These are phyloP conservation scores for Melanotaenia maccullochi DNA, from an alignment of 2,797 vertebrate species.

Conservation along the genomic window DNA sequence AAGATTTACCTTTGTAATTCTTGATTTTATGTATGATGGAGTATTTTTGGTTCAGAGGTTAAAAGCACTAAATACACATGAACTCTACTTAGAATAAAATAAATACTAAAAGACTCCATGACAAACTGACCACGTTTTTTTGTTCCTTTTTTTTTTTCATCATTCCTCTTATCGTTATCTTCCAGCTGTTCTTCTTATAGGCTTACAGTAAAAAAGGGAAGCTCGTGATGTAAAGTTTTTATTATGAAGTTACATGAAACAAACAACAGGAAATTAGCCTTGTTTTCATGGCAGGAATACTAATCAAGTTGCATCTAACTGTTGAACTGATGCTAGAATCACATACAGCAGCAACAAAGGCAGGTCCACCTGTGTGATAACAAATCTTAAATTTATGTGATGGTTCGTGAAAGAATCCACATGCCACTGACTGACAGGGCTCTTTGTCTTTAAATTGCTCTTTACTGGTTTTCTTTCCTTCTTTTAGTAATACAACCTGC, in stretches of 20 bases:
- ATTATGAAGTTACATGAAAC: constrained; percentile 16
- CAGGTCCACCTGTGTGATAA: constrained; percentile 6
- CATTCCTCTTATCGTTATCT: background rate
- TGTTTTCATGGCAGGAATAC: background rate
- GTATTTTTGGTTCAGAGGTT: background rate
- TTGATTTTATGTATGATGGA: no score
- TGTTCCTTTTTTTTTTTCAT: background rate
- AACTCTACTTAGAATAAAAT: background rate
- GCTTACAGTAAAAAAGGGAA: background rate
- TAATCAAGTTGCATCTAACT: background rate
- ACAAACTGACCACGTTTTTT: no score
- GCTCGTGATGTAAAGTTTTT: background rate
- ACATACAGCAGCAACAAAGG: constrained; percentile 7
- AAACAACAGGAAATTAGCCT: constrained; percentile 3
- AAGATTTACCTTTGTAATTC: background rate
- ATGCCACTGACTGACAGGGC: constrained; percentile 15
- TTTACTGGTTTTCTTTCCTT: background rate
- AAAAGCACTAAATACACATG: background rate
- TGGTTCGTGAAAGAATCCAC: constrained; percentile 1
- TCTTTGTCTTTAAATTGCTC: constrained; percentile 6
- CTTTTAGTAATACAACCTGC: constrained; percentile 22
- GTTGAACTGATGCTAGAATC: constrained; percentile 18
- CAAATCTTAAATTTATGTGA: constrained; percentile 2
- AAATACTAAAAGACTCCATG: background rate
- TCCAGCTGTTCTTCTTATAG: background rate